Base-by-base conservation (phyloP, 2,113 vertebrate species). In the Leptobrachium leishanense region DNA sequence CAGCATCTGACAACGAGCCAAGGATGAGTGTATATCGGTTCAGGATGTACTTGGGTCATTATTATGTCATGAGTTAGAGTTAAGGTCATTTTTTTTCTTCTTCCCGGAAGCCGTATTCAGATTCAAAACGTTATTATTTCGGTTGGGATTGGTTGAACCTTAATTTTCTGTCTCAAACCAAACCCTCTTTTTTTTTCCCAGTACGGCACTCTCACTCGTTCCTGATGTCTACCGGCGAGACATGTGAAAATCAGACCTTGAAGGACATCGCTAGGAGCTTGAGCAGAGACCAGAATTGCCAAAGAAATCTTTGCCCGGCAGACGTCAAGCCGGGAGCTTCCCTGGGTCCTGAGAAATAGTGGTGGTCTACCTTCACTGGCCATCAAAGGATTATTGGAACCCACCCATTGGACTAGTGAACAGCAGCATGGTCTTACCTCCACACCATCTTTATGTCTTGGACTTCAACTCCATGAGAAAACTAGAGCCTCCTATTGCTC, bases 171-270 rank as follows among this genome's bases (percentile, higher is more conserved):
- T 50, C 4, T 50, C 46, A 4, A 50, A 8, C 46, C 8, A 5
- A 5, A 4, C 4, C 46, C n/a, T 43, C 46, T 9, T 12, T 62
- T 43, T 73, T 8, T 66, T 55, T 90, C 87, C 74, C 92, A 98
- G 98, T 97, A 83, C 95, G 95, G 86, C 96, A 96, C 65, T 97
- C 97, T 2, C 94, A 96, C 89, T 98, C 97, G 0, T 96, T 97
- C 76, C 91, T 93, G 54, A 89, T 92, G 12, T 85, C 92, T 0
- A 87, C 85, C 0, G 43, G 87, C 2, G 95, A 95, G n/a, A 85
- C 86, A 68, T 83, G 89, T 83, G 92, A 89, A 82, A 88, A 96
- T 4, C 95, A 97, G 82, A 96, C 96, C 64, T 89, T 97, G 83
- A 93, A 93, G 84, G 95, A 96, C 70, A 90, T 94, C 31, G 95